phyloP scores from a whole-genome alignment of 2,113 vertebrate genomes.

The Nesoenas mayeri region DNA sequence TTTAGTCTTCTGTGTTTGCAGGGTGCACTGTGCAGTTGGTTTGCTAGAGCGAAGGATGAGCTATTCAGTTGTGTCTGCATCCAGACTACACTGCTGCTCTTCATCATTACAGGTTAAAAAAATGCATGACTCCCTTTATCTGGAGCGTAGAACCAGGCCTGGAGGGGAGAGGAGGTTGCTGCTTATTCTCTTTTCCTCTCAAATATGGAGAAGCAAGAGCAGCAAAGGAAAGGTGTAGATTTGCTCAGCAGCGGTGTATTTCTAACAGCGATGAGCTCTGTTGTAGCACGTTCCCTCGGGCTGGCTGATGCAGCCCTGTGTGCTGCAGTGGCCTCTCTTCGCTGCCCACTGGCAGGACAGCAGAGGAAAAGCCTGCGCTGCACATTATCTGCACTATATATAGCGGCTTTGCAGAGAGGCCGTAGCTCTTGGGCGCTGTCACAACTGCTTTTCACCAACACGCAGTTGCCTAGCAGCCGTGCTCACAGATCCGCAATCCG shows the following conservation, averaged over 20 bases:
- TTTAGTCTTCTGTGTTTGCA: not conserved
- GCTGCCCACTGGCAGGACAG: not conserved
- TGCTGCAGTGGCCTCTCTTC: not conserved
- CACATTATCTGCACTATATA: not conserved
- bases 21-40: not conserved
- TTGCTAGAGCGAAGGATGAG: not conserved
- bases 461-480: constrained; percentile 29
- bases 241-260: not conserved
- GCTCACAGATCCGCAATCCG: not conserved
- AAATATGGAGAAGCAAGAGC: not conserved
- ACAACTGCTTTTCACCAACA: not conserved
- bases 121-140: not conserved
- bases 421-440: not conserved
- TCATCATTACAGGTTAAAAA: not conserved
- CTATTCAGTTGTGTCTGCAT: rapidly evolving
- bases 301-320: not conserved
- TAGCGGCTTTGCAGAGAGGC: not conserved
- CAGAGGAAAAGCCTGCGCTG: not conserved
- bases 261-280: not conserved
- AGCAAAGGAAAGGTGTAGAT: not conserved
- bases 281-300: not conserved
- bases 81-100: not conserved
- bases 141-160: not conserved
- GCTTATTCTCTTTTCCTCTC: not conserved
- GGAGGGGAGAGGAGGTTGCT: not conserved